Evolutionary conservation across 2,113 vertebrate species (phyloP).

Genomic region (Campylomormyrus tamandua): DNA sequence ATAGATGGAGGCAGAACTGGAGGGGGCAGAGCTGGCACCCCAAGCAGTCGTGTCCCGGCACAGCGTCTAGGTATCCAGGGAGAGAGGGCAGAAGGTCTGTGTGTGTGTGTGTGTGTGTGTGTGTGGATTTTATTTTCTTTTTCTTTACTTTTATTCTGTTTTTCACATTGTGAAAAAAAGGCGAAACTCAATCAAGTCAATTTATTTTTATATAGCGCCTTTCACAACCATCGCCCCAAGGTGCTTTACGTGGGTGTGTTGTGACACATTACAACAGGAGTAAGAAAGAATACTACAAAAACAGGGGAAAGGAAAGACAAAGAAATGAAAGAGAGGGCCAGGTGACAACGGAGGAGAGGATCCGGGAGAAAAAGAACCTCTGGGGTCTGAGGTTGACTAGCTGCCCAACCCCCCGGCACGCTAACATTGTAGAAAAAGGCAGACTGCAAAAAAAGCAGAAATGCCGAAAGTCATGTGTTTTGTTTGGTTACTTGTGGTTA

Average conservation of each 20-base stretch:
- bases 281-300: neutral
- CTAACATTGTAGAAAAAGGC: too few relatives aligned
- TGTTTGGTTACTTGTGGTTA: neutral
- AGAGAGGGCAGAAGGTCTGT: constrained; percentile 16
- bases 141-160: neutral
- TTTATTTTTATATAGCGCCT: neutral
- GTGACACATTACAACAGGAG: neutral
- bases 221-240: neutral
- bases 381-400: neutral
- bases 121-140: neutral
- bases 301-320: neutral
- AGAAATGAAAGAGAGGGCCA: neutral
- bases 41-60: neutral
- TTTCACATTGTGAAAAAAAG: neutral
- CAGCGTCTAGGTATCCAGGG: neutral
- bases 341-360: neutral
- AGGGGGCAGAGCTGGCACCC: constrained; percentile 7
- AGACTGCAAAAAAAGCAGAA: neutral
- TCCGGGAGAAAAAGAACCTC: neutral
- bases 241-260: neutral
- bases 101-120: too few relatives aligned
- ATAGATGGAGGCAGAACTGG: neutral
- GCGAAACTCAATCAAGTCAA: neutral
- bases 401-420: too few relatives aligned
- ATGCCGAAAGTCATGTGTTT: neutral